phyloP scores from a whole-genome alignment of 2,113 vertebrate genomes.

The Baryphthengus martii region DNA sequence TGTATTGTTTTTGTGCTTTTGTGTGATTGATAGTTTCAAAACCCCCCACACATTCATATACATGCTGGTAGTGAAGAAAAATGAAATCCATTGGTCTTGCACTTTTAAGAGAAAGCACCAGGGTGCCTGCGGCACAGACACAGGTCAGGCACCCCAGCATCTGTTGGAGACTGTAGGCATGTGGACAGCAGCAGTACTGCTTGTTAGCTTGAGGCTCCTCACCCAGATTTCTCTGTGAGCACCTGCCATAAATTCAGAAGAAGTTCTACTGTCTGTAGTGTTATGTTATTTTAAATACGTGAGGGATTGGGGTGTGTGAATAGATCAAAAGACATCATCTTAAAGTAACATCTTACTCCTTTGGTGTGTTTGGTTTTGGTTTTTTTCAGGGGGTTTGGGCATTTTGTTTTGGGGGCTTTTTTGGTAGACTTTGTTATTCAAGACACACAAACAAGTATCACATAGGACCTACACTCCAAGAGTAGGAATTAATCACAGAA shows the following conservation, averaged over 20 bases:
- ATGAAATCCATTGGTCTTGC: not conserved
- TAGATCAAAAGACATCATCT: not conserved
- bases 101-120: not conserved
- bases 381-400: not conserved
- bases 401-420: too few relatives aligned
- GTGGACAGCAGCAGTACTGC: not conserved
- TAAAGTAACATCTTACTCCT: not conserved
- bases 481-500: not conserved
- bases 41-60: not conserved
- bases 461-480: not conserved
- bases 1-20: not conserved
- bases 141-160: rapidly evolving
- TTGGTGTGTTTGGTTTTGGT: not conserved
- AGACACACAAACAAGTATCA: not conserved
- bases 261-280: not conserved
- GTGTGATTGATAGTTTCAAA: not conserved
- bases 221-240: not conserved
- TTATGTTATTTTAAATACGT: not conserved
- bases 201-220: not conserved
- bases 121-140: not conserved
- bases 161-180: not conserved
- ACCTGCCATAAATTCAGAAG: not conserved
- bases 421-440: not conserved
- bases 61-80: not conserved
- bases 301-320: not conserved